Evolutionary conservation across 2,888 invertebrate species (phyloP), one percentile per base, ranked within the genome.

Genomic region (Nycteola revayana): DNA sequence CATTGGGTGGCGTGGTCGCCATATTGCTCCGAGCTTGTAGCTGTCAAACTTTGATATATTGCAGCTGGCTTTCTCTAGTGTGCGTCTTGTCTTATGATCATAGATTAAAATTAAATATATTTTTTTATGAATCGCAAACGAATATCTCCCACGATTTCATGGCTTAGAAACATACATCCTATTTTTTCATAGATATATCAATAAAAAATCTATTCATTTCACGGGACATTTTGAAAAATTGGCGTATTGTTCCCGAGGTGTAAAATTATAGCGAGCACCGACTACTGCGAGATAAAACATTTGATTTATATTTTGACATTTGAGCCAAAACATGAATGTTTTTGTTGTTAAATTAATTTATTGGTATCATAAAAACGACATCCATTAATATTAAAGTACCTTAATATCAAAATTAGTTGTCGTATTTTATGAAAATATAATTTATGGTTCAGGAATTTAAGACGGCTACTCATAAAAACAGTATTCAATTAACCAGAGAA

Each of bases 41-140:
- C 83, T 87, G 88, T 88, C 88, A 88, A 88, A 88, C 67, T 84
- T 85, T 88, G 87, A 88, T 78, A 80, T 82, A 88, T 84, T 69
- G 73, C 74, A 54, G 74, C 74, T 60, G 65, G 79, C 77, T 78
- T 81, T 82, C 81, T 80, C 83, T 83, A 82, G 80, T 75, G 74
- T 67, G 73, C 77, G 78, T 75, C 75, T 78, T 83, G 82, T 84
- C 82, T 85, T 82, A 75, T 78, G 75, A 74, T 73, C 76, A 67
- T 65, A 67, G 66, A 56, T 64, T 70, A 75, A n/a, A 76, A 77
- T 77, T 73, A 75, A 75, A 55, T 65, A 64, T 47, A 52, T 53
- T 41, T 36, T 24, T 36, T 17, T 21, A 38, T 36, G 38, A 38
- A 73, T 71, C 56, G 70, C 66, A 66, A 36, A 32, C 31, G 29